Percentiles rank a stretch among this genome's conserved stretches.
These are phyloP conservation scores for Oceanodroma leucorhoa DNA, from an alignment of 2,797 vertebrate species.

Conservation along the genomic window DNA sequence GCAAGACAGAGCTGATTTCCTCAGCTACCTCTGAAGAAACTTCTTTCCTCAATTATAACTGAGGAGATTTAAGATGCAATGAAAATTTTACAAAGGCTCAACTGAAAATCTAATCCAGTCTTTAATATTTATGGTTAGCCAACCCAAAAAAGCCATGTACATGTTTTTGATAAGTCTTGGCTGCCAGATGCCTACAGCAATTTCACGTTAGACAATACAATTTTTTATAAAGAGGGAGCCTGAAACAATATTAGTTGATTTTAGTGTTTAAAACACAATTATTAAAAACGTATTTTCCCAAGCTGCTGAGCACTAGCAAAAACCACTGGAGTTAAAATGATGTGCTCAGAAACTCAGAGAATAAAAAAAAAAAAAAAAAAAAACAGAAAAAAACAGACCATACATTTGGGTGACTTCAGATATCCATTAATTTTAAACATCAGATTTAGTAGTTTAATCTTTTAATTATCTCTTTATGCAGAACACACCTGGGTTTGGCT, in stretches of 20 bases:
- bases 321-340: neutral
- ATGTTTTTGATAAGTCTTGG: neutral
- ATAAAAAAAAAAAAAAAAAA: neutral
- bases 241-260: neutral
- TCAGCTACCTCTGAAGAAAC: neutral
- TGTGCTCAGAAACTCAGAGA: neutral
- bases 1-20: neutral
- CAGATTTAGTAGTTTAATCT: neutral
- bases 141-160: neutral
- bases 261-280: neutral
- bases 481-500: neutral
- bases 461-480: neutral
- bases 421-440: neutral
- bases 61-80: neutral
- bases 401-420: neutral
- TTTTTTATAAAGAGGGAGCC: neutral
- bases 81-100: conserved; percentile 28
- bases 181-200: neutral
- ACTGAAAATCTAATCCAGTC: neutral
- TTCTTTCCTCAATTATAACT: neutral
- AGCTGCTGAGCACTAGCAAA: neutral
- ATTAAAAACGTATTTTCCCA: neutral
- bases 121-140: neutral
- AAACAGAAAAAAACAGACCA: neutral
- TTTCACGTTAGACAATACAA: neutral